Percentiles rank a stretch among this genome's conserved stretches.
Conservation (phyloP, 2,888 invertebrate genomes). For the Hipparchia semele region DNA sequence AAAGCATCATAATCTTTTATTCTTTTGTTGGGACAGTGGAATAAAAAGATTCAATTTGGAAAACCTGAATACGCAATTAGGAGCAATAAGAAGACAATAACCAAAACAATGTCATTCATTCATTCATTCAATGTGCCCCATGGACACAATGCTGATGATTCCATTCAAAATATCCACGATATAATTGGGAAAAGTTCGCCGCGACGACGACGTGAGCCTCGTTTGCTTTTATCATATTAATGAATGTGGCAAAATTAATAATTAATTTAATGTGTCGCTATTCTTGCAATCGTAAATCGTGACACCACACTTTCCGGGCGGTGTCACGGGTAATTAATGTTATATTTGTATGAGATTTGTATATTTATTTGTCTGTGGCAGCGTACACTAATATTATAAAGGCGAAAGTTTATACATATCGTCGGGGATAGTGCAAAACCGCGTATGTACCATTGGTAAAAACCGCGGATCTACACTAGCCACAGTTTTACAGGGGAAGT, state of each 20-base stretch:
- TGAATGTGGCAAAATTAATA: constrained; percentile 7
- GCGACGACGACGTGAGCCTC: background rate
- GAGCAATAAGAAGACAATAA: constrained; percentile 15
- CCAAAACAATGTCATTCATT: constrained; percentile 11
- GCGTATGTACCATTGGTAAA: no score
- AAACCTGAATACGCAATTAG: constrained; percentile 21
- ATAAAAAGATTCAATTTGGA: constrained; percentile 15
- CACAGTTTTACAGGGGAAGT: no score
- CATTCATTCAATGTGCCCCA: background rate
- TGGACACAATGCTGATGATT: constrained; percentile 12
- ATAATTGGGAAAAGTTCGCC: constrained; percentile 23
- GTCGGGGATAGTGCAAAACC: no score
- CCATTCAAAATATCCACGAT: constrained; percentile 22
- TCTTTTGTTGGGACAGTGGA: background rate
- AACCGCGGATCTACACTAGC: no score
- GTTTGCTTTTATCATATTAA: constrained; percentile 1
- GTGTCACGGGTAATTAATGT: no score
- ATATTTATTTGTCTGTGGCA: no score
- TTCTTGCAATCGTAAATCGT: no score
- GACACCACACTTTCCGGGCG: no score
- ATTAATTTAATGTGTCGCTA: background rate
- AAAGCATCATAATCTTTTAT: background rate
- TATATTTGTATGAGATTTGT: no score
- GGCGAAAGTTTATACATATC: no score
- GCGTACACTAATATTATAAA: no score